Percentiles rank a stretch among this genome's conserved stretches.
phyloP scores from a whole-genome alignment of 2,888 invertebrate species.

The Orchestes rusci region DNA sequence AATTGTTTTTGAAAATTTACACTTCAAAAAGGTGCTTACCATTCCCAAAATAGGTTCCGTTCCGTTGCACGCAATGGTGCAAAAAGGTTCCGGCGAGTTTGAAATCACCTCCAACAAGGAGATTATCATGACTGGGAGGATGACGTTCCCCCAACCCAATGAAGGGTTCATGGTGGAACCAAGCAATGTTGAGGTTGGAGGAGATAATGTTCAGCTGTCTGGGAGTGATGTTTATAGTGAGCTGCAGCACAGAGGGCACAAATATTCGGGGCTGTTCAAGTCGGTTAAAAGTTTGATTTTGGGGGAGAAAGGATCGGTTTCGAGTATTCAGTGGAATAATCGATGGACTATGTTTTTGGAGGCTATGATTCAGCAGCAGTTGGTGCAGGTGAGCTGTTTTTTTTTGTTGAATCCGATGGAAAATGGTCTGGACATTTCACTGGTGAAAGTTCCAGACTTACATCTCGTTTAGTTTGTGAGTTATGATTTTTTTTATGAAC shows the following conservation, averaged over 20 bases:
- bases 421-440: too few species aligned
- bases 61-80: constrained; percentile 41
- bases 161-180: constrained; percentile 50
- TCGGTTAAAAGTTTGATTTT: constrained; percentile 35
- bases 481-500: constrained; percentile 1
- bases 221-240: constrained; percentile 65
- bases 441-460: too few species aligned
- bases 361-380: constrained; percentile 73
- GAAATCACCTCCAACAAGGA: constrained; percentile 49
- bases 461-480: not conserved
- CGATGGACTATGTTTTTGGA: constrained; percentile 89
- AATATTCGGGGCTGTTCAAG: constrained; percentile 37
- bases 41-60: constrained; percentile 40
- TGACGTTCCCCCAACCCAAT: constrained; percentile 53
- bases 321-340: constrained; percentile 33
- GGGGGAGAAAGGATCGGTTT: constrained; percentile 39
- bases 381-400: constrained; percentile 48
- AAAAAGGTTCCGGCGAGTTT: constrained; percentile 42
- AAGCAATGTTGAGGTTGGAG: constrained; percentile 41
- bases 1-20: constrained; percentile 40
- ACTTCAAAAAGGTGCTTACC: constrained; percentile 35
- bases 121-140: constrained; percentile 62
- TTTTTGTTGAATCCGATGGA: too few species aligned
- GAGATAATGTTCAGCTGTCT: constrained; percentile 47
- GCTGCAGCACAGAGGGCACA: constrained; percentile 63